Evolutionary conservation across 2,888 invertebrate species (phyloP).

Genomic region (Copidosoma aretas): DNA sequence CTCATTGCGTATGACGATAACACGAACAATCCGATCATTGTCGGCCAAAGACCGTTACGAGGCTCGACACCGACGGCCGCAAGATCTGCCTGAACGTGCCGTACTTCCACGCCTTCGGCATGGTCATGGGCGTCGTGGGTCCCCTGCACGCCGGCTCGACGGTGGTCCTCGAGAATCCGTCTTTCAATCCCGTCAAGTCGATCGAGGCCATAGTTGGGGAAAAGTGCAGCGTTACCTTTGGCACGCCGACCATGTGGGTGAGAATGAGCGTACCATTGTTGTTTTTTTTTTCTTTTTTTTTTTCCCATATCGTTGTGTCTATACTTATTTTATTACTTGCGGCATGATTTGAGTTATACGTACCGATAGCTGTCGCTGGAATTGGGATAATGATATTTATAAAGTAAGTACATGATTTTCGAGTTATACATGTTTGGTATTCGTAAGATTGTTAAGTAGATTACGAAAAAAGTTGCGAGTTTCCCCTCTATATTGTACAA

Average conservation of each 20-base stretch:
- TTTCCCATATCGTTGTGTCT: too few species aligned
- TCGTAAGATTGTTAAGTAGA: too few species aligned
- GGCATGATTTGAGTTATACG: too few species aligned
- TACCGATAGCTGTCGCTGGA: too few species aligned
- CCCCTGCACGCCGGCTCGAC: constrained; percentile 70
- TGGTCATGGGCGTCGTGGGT: constrained; percentile 69
- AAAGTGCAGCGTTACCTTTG: constrained; percentile 74
- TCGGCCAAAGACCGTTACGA: constrained; percentile 46
- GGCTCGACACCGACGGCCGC: constrained; percentile 62
- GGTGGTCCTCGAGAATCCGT: constrained; percentile 68
- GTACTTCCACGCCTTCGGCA: constrained; percentile 83
- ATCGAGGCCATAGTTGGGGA: constrained; percentile 72
- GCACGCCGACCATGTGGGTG: constrained; percentile 84
- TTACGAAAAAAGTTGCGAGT: too few species aligned
- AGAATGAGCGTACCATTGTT: constrained; percentile 36
- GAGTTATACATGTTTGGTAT: too few species aligned
- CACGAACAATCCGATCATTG: too few species aligned
- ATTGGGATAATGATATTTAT: too few species aligned
- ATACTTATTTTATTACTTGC: too few species aligned
- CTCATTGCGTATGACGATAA: too few species aligned
- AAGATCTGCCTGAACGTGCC: constrained; percentile 74
- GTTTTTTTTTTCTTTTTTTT: background rate
- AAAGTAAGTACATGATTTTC: too few species aligned
- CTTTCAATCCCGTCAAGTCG: constrained; percentile 70
- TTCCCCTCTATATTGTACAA: too few species aligned